Base-by-base conservation (phyloP, 1,140 invertebrate genomes). In the Heliconius melpomene region DNA sequence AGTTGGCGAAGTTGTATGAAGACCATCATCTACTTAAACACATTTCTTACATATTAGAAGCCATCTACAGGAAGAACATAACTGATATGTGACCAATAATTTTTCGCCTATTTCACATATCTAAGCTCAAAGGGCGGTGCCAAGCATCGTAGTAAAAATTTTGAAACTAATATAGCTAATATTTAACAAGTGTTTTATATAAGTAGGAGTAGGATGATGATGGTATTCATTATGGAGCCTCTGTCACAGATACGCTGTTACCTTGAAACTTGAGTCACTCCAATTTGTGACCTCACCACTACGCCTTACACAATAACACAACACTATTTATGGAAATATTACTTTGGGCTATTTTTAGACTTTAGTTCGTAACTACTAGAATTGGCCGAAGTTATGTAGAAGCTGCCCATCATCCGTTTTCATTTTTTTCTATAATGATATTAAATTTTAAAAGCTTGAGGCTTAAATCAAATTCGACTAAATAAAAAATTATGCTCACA, bases 271-370 rank as follows among this genome's bases (percentile, higher is more conserved):
- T 66, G 60, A 66, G 36, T 76, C 54, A 36, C 32, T 36, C 32
- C 2, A 57, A 36, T 7, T 26, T 18, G 74, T 76, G 74, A 76
- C 57, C 36, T 76, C 74, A 76, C 36, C 57, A 38, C 36, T 76
- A 29, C 36, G 75, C 20, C 60, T 66, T 66, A 16, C 29, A 66
- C 60, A 66, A 66, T 66, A 29, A 29, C 60, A 26, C 9, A 66
- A 26, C 9, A 66, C 60, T 66, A 7, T 66, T 66, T 66, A 66
- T 66, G 60, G 60, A 66, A 66, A 66, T 66, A 66, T 66, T 66
- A 66, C 60, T 6, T 66, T 7, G 3, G 20, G 23, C 9, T 60
- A 60, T 66, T 66, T 66, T 66, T 11, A 66, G 60, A 26, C 13
- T 66, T 26, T 16, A 16, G 5, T 16, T 5, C 26, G 54, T 57